phyloP scores from a whole-genome alignment of 2,113 vertebrate genomes.

The Marmota monax region DNA sequence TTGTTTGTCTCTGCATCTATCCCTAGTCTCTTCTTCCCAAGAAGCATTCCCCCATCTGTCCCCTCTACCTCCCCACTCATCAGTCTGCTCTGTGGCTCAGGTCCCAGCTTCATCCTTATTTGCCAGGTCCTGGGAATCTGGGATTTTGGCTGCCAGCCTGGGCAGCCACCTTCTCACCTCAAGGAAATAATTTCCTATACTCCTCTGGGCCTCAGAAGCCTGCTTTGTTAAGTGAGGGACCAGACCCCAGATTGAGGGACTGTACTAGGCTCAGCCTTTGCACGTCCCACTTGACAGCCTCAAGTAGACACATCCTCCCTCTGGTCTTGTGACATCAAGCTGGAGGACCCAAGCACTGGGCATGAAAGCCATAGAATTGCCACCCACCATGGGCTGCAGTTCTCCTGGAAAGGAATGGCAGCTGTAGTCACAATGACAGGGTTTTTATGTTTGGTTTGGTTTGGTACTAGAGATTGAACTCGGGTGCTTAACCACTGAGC shows the following conservation, averaged over 20 bases:
- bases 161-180: neutral
- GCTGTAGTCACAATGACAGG: neutral
- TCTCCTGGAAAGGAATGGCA: neutral
- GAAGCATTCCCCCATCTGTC: neutral
- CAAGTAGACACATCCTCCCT: neutral
- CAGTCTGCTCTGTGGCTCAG: neutral
- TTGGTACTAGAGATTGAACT: too few relatives aligned
- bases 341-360: neutral
- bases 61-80: neutral
- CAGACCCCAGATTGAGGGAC: neutral
- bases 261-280: neutral
- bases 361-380: neutral
- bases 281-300: neutral
- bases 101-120: neutral
- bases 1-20: neutral
- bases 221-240: neutral
- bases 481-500: too few relatives aligned
- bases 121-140: neutral
- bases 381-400: neutral
- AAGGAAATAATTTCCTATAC: constrained; percentile 10
- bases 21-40: neutral
- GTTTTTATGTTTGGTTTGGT: too few relatives aligned
- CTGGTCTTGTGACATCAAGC: neutral
- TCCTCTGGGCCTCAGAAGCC: neutral
- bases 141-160: neutral